Base-by-base conservation (phyloP, 2,797 vertebrate species). In the Geotrypetes seraphini region DNA sequence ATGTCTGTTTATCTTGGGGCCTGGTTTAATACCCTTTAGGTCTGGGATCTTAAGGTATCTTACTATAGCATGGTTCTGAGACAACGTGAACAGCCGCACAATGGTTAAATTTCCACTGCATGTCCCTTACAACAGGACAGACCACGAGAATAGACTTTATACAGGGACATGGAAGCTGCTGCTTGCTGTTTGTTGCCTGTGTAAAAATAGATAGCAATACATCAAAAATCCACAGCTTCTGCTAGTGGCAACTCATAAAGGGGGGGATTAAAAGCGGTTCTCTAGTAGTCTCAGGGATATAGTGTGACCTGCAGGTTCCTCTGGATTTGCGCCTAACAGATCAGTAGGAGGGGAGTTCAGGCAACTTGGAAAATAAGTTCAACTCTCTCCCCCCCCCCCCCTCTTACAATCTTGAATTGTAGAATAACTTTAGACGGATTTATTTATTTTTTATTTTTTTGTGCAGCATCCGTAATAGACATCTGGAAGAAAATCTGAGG, bases 151-250 rank as follows among this genome's bases (percentile, higher is more conserved):
- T 45, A 60, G 66, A 71, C 63, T 73, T 66, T 72, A 69, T 78
- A 72, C 71, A 66, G 73, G 63, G 66, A 60, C 63, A 48, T 69
- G 74, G 51, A 66, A 44, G 50, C 45, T 64, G 66, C 66, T 73
- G 69, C 67, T n/a, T n/a, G n/a, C n/a, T n/a, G n/a, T n/a, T n/a
- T 74, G 24, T 65, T 50, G 72, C 62, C 66, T 70, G 70, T 73
- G 63, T 79, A 81, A 81, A 80, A 86, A 83, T 83, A 84, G 75
- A 75, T 19, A 60, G 75, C 72, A 56, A 76, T 79, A 79, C 74
- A 79, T 83, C 81, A 80, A 69, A 77, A 69, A n/a, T n/a, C 65
- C 67, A 70, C 75, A 69, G 75, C 62, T 75, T 76, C 58, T 64
- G 71, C 69, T 73, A 77, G 72, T 71, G 71, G 58, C 67, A 64